These are phyloP conservation scores for Lottia gigantea DNA, from an alignment of 2,888 invertebrate species.

Conservation along the genomic window DNA sequence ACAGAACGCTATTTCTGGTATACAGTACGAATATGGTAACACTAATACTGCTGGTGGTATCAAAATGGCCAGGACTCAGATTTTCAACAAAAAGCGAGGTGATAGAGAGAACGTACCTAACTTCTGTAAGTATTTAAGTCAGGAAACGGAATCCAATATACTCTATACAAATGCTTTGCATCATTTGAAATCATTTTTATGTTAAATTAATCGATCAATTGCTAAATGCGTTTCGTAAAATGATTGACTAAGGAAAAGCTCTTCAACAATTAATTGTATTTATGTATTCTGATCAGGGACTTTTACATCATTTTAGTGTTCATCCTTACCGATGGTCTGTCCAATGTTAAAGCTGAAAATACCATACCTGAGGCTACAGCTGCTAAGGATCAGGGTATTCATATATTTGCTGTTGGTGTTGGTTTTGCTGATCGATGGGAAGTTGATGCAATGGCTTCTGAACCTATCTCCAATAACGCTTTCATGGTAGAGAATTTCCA, in stretches of 20 bases:
- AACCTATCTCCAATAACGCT: conserved; percentile 46
- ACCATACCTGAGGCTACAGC: conserved; percentile 52
- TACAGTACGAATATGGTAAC: conserved; percentile 57
- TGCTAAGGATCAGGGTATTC: conserved; percentile 50
- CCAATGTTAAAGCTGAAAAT: conserved; percentile 54
- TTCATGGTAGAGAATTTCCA: conserved; percentile 49
- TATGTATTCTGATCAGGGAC: too few relatives aligned
- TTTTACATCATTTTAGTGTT: conserved; percentile 40
- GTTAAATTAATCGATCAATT: not conserved
- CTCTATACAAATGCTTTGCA: not conserved
- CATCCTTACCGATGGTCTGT: conserved; percentile 61
- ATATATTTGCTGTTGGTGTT: conserved; percentile 58
- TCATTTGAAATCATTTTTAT: not conserved
- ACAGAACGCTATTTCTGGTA: conserved; percentile 56
- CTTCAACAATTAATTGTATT: too few relatives aligned
- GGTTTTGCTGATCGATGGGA: conserved; percentile 48
- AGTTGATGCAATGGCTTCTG: conserved; percentile 48
- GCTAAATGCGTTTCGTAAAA: too few relatives aligned
- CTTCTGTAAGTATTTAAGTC: conserved; percentile 41
- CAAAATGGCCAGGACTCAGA: conserved; percentile 42
- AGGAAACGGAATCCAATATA: too few relatives aligned
- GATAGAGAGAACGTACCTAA: conserved; percentile 49
- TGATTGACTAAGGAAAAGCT: too few relatives aligned
- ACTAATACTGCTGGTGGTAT: conserved; percentile 62
- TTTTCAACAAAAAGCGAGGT: conserved; percentile 44